Evolutionary conservation across 2,888 invertebrate species (phyloP), one percentile per base, ranked within the genome.

Genomic region (Elaeidobius kamerunicus): DNA sequence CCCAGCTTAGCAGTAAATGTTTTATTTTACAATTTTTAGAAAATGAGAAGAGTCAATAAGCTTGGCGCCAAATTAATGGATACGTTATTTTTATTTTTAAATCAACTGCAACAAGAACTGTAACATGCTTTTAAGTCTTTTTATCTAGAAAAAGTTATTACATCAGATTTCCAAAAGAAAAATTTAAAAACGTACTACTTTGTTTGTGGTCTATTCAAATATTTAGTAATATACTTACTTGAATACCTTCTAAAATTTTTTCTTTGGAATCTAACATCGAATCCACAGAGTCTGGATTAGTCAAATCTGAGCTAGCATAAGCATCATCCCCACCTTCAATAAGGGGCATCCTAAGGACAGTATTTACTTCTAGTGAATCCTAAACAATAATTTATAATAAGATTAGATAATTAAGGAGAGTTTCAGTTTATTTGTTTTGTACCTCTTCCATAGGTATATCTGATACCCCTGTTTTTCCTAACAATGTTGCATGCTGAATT

Each of bases 401-500:
- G 23, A 41, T 27, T 18, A 16, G 15, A 27, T 16, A 3, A 16
- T 27, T 23, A 28, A 17, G 16, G 11, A n/a, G n/a, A 42, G n/a
- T 23, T 7, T 48, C 27, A 30, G 18, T 1, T 2, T 41, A 20
- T 36, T 28, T 16, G 4, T 43, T 44, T 30, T 17, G 16, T 14
- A 36, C 43, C 28, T 59, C 44, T 39, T 58, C 54, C 11, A 45
- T 18, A 1, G 39, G 52, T 34, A 48, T 12, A 18, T 52, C 53
- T 7, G 56, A 14, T 2, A 45, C 7, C 1, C 38, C 40, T 3
- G 68, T 28, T 63, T 69, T 70, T n/a, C 71, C 72, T 59, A 70
- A 69, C 2, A 71, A 65, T 19, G 80, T 71, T 0, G 80, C 74
- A 67, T 88, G 86, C 56, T 86, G 81, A 42, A 86, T 81, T 30